These are phyloP conservation scores for Tichodroma muraria DNA, from an alignment of 2,113 vertebrate genomes.

Conservation along the genomic window DNA sequence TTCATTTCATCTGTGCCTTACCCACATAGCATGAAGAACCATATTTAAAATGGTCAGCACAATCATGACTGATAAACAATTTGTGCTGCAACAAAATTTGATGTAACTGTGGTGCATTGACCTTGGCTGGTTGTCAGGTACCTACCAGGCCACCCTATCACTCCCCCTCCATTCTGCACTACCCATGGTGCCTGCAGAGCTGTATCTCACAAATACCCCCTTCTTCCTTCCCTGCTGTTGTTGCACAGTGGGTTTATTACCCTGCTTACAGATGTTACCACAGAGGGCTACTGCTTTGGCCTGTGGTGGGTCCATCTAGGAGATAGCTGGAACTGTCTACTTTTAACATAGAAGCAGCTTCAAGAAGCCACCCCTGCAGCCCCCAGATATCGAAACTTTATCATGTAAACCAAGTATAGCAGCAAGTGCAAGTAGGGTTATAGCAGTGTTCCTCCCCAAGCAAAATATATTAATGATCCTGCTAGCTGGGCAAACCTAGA, in stretches of 20 bases:
- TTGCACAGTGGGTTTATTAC: neutral
- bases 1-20: neutral
- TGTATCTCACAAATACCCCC: neutral
- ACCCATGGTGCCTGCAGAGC: neutral
- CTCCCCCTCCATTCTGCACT: neutral
- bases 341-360: neutral
- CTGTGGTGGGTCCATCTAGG: neutral
- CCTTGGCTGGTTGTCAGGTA: neutral
- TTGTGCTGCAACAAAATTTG: neutral
- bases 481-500: neutral
- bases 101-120: neutral
- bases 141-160: fast-evolving
- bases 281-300: neutral
- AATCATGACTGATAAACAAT: neutral
- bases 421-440: neutral
- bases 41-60: neutral
- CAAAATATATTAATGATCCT: neutral
- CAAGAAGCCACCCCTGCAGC: neutral
- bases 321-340: neutral
- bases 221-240: neutral
- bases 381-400: neutral
- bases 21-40: neutral
- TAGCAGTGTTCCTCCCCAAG: neutral
- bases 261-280: neutral
- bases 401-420: neutral